Percentiles rank a stretch among this genome's conserved stretches.
These are phyloP conservation scores for Beaufortia kweichowensis DNA, from an alignment of 2,113 vertebrate genomes.

Conservation along the genomic window DNA sequence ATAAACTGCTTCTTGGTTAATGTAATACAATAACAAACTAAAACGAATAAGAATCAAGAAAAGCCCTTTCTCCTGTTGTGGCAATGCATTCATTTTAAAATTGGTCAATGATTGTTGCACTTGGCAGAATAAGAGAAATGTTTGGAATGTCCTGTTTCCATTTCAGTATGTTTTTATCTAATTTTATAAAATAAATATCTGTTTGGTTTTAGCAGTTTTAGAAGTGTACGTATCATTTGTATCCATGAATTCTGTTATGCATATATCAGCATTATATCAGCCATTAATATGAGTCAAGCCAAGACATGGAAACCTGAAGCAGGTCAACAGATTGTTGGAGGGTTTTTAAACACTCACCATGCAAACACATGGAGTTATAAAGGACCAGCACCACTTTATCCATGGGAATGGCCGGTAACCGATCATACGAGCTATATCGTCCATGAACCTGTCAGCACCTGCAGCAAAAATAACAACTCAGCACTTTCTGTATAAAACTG, in stretches of 20 bases:
- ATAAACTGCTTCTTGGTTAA: neutral
- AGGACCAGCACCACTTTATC: slow-evolving; percentile 85
- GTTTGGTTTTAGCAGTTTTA: too few species aligned
- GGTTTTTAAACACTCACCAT: slow-evolving; percentile 64
- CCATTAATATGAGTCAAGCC: too few species aligned
- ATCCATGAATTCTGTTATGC: too few species aligned
- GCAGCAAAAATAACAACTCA: slow-evolving; percentile 23
- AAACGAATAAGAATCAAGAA: neutral
- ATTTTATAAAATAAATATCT: too few species aligned
- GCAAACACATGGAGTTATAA: slow-evolving; percentile 80
- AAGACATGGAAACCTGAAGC: neutral
- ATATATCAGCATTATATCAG: too few species aligned
- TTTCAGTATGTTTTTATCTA: too few species aligned
- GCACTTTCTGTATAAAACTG: neutral
- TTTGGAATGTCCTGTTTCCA: neutral
- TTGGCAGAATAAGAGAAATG: neutral
- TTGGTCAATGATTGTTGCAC: neutral
- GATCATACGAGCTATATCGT: slow-evolving; percentile 82
- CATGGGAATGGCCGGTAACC: slow-evolving; percentile 80
- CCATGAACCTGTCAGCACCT: slow-evolving; percentile 84
- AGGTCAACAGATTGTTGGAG: too few species aligned
- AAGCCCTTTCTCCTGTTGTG: neutral
- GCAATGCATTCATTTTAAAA: too few species aligned
- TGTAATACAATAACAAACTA: neutral
- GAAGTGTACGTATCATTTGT: too few species aligned